A percentile compares a stretch with the other conserved stretches of the same genome.
These are phyloP conservation scores for Cottus gobio DNA, from an alignment of 2,113 vertebrate genomes.

Conservation along the genomic window DNA sequence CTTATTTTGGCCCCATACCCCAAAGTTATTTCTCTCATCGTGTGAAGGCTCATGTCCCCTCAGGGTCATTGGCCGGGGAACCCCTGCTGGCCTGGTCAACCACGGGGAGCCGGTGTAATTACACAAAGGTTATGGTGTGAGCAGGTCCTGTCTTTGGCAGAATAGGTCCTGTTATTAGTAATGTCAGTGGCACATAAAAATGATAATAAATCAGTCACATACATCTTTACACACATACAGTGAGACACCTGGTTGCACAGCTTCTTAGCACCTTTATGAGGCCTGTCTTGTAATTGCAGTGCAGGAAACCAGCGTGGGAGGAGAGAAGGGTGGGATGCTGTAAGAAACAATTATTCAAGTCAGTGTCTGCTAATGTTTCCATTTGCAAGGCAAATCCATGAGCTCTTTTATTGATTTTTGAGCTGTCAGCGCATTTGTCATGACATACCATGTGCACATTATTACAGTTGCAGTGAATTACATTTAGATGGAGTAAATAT, in stretches of 20 bases:
- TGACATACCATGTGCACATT: not conserved
- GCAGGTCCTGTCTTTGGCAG: constrained; percentile 29
- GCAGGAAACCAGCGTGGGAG: not conserved
- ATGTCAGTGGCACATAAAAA: not conserved
- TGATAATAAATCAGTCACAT: constrained; percentile 27
- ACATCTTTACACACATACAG: not conserved
- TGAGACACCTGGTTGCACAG: not conserved
- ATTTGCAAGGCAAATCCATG: not conserved
- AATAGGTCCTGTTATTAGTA: constrained; percentile 26
- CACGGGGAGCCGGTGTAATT: constrained; percentile 55
- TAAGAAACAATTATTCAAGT: not conserved
- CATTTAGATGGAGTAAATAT: too few relatives aligned
- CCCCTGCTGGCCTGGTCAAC: constrained; percentile 59
- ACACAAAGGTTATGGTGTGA: constrained; percentile 51
- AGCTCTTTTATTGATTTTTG: not conserved
- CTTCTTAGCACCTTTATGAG: not conserved
- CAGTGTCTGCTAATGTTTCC: not conserved
- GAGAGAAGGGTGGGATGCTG: not conserved
- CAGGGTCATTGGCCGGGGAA: constrained; percentile 59
- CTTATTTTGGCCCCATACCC: constrained; percentile 66
- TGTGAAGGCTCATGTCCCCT: constrained; percentile 65
- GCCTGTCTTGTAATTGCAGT: not conserved
- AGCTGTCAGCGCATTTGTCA: not conserved
- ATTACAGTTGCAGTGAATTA: too few relatives aligned
- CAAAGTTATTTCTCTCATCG: constrained; percentile 73